Base-by-base conservation (phyloP, 1,140 invertebrate genomes). In the Drosophila tropicalis region DNA sequence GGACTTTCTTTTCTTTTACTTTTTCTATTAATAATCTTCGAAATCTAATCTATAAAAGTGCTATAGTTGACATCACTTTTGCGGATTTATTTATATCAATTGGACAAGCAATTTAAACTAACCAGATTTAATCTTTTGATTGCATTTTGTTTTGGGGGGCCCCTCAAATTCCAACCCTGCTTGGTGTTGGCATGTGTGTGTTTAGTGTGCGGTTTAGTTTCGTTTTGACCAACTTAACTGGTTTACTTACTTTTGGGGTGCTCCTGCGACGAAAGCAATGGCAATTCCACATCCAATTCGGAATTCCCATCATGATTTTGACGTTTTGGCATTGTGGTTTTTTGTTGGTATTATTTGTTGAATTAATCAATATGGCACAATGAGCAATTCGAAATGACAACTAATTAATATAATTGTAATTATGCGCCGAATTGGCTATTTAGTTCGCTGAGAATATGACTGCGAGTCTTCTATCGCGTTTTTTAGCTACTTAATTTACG, bases 171-270 rank as follows among this genome's bases (percentile, higher is more conserved):
- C 44, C 44, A 15, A 17, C 44, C 44, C 44, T 47, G 44, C 19
- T 19, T 10, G 36, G 47, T 12, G 5, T 72, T 32, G 68, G 54
- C 39, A 41, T 29, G 39, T 74, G 39, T 74, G 3, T 39, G 10
- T 39, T 39, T 39, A 10, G 36, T 39, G 12, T 58, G 32, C 32
- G 56, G 80, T 77, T 87, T 83, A 22, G 44, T 51, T 51, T 51
- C 44, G 67, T 74, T 70, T 79, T 86, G 84, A 76, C 83, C 83
- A 86, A 86, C 72, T 89, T 87, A 83, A 89, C 83, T 87, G 72
- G 82, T 72, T 57, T 86, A 86, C 81, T 84, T 69, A 84, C 81
- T 71, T 77, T 84, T 70, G 9, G 76, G 62, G 55, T 72, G 78
- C 65, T 86, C 82, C 82, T 86, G 76, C 34, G 67, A 71, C 39